A percentile compares a stretch with the other conserved stretches of the same genome.
Evolutionary conservation across 2,113 vertebrate genomes (phyloP).

Genomic region (Eupsittula cactorum): DNA sequence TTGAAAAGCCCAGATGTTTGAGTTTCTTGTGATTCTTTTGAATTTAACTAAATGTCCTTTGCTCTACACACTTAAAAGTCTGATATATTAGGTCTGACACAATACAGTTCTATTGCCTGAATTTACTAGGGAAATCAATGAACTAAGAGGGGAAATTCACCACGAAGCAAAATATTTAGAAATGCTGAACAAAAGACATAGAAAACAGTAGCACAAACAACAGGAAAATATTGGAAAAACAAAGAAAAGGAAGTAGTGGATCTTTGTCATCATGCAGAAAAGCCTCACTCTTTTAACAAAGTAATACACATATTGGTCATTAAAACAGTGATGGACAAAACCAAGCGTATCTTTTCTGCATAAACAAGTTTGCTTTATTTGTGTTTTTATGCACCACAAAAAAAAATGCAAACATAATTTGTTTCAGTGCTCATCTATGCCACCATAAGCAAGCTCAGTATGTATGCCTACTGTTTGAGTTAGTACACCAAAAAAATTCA

Average conservation of each 20-base stretch:
- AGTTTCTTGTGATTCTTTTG: neutral
- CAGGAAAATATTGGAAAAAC: neutral
- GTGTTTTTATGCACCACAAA: neutral
- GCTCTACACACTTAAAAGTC: neutral
- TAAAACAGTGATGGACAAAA: neutral
- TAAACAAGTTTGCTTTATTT: neutral
- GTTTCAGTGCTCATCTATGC: neutral
- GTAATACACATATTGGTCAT: neutral
- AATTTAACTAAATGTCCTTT: neutral
- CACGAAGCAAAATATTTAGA: neutral
- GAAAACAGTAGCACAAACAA: neutral
- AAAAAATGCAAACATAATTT: neutral
- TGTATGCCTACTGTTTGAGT: neutral
- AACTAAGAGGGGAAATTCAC: neutral
- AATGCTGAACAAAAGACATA: neutral
- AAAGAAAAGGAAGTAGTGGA: neutral
- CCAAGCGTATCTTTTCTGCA: neutral
- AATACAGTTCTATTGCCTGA: neutral
- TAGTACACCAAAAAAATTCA: neutral
- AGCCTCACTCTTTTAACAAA: neutral
- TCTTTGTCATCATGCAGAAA: neutral
- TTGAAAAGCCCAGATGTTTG: neutral
- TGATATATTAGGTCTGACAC: neutral
- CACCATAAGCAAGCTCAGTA: neutral
- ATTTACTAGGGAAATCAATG: neutral